Base-by-base conservation (phyloP, 2,888 invertebrate genomes). In the Gastracanthus pulcherrimus region DNA sequence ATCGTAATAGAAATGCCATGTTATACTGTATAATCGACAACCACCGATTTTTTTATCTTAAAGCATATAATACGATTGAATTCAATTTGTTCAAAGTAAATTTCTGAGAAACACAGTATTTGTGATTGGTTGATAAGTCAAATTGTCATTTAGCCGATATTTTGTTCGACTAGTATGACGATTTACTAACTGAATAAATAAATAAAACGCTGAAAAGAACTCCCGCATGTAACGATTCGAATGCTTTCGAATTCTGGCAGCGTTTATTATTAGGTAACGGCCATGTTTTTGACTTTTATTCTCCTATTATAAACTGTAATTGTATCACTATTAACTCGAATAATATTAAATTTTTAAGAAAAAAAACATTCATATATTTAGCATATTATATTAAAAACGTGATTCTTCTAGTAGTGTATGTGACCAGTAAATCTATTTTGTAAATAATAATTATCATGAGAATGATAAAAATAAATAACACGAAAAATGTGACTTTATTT, bases 361-460 rank as follows among this genome's bases (percentile, higher is more conserved):
- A n/a, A 74, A 82, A 76, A 82, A 77, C 71, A 83, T 19, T 79
- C 80, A 76, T 82, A 31, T 84, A 83, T 83, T 82, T 81, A 86
- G 78, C 67, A 83, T 82, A 85, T n/a, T 83, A 84, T 83, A 84
- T 82, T 84, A 84, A 83, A 84, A 84, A 84, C 84, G 86, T 85
- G 85, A 85, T 84, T 83, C 76, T 83, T 76, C 69, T 83, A 85
- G 82, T 84, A 83, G 81, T 82, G 34, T 71, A 62, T 26, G 82
- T 70, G 82, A 84, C 72, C 70, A 83, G 77, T 84, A 84, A 83
- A 84, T 83, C 78, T 84, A 84, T 82, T 81, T 85, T 86, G 85
- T 86, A 86, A 85, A 86, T 86, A 86, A 83, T 82, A 83, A 85
- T 80, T 69, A 81, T 84, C 85, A 77, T 82, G 51, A 71, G 83